Evolutionary conservation across 2,797 vertebrate species (phyloP), one percentile per base, ranked within the genome.

Genomic region (Argya squamiceps): DNA sequence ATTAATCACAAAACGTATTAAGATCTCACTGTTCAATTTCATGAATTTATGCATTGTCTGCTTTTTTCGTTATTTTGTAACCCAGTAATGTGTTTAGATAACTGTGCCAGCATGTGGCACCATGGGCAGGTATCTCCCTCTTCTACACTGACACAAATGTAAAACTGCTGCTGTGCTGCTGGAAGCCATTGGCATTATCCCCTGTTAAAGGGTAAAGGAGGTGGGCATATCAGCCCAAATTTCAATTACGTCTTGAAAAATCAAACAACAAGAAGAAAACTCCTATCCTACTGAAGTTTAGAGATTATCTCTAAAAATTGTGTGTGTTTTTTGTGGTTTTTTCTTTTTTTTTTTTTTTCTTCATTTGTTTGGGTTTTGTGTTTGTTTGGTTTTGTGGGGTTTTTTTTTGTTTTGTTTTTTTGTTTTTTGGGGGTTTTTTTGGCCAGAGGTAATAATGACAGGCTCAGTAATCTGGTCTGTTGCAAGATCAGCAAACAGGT

Each of bases 161-260:
- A 56, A 87, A 68, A 17, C 41, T 41, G 41, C 41, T 41, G 41
- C 41, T 41, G 3, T 41, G 11, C 41, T 30, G 26, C 41, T 80
- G 1, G 1, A 11, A 37, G 24, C 15, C 60, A 4, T 17, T 65
- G 29, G 9, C 2, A 2, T 78, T 82, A 50, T 41, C 3, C 3
- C 8, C 15, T 4, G 5, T 6, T 55, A 23, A 60, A 43, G 30
- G 10, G 27, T 20, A 34, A 65, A 23, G 62, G 36, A 44, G 11
- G 76, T 4, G 2, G 32, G 6, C 11, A 32, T 43, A 71, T 86
- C 29, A 27, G 15, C 12, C 60, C 34, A 60, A 27, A 43, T 78
- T 88, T 71, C 23, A 64, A 12, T 71, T 53, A 67, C 55, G 16
- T 53, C 26, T 34, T 78, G 32, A 78, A 91, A 85, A 96, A 39